Evolutionary conservation across 2,797 vertebrate species (phyloP), one percentile per base, ranked within the genome.

Genomic region (Acanthornis magna): DNA sequence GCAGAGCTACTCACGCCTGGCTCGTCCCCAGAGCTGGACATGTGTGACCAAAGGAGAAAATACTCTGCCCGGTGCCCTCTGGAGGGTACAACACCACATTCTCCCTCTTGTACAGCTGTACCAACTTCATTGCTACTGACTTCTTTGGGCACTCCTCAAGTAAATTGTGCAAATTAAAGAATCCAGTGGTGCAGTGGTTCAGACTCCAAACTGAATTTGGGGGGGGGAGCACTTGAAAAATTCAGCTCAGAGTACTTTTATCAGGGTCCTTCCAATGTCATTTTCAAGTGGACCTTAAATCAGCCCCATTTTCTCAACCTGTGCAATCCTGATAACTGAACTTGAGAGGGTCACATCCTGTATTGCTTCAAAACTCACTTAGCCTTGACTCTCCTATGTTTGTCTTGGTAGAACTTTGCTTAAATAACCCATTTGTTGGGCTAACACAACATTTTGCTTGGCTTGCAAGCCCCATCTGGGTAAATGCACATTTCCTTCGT

Each of bases 381-480:
- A 97, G 89, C 88, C 96, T 93, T 92, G 63, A 97, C 91, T 96
- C 91, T 96, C 93, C 91, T 81, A 80, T 97, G 93, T 98, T 97
- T 97, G 92, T 97, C 96, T 98, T 97, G 97, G 97, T 97, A 96
- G 89, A 96, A 43, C 88, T 85, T 94, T 85, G 94, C 94, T 95
- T 97, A 96, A 97, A 97, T 96, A 97, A 97, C 91, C 95, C 91
- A 72, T 97, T 97, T 96, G 97, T 96, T 97, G 96, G 95, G 91
- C 97, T 98, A 97, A 96, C 95, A 97, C 91, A 97, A 97, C 96
- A 98, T 98, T 98, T 97, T 97, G 76, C 96, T 98, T 98, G 98
- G 97, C 97, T 97, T 95, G 88, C 42, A 16, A 96, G 95, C 93
- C 93, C 84, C 88, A 91, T 94, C 95, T 95, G 91, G 90, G 93